These are phyloP conservation scores for Eubucco bourcierii DNA, from an alignment of 2,113 vertebrate genomes.

Conservation along the genomic window DNA sequence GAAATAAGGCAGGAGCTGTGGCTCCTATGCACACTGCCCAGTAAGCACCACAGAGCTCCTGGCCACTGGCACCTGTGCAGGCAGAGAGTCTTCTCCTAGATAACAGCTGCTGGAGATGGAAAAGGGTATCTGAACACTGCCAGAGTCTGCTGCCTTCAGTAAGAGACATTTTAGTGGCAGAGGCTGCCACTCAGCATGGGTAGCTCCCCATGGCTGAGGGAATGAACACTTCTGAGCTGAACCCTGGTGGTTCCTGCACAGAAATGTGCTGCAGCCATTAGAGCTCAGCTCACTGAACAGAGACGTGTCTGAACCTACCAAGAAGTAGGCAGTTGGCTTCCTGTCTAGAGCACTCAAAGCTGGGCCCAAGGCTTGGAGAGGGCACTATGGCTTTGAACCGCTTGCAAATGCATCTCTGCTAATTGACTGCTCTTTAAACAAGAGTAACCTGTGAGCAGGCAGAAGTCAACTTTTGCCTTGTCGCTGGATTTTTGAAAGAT, in stretches of 20 bases:
- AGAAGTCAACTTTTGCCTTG: not conserved
- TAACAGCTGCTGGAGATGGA: not conserved
- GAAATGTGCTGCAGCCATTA: not conserved
- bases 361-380: not conserved
- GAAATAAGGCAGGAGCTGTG: not conserved
- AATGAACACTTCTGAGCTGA: not conserved
- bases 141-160: not conserved
- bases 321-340: not conserved
- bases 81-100: not conserved
- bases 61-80: accelerated
- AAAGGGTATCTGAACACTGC: not conserved
- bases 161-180: not conserved
- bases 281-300: not conserved
- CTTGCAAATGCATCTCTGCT: not conserved
- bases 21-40: not conserved
- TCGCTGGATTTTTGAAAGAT: not conserved
- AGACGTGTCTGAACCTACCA: not conserved
- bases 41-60: not conserved
- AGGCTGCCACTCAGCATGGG: accelerated
- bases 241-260: not conserved
- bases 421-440: not conserved
- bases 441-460: not conserved
- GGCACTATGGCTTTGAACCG: accelerated
- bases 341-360: not conserved
- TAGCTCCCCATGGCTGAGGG: not conserved